phyloP scores from a whole-genome alignment of 2,797 vertebrate genomes.

The Premnoplex brunnescens region DNA sequence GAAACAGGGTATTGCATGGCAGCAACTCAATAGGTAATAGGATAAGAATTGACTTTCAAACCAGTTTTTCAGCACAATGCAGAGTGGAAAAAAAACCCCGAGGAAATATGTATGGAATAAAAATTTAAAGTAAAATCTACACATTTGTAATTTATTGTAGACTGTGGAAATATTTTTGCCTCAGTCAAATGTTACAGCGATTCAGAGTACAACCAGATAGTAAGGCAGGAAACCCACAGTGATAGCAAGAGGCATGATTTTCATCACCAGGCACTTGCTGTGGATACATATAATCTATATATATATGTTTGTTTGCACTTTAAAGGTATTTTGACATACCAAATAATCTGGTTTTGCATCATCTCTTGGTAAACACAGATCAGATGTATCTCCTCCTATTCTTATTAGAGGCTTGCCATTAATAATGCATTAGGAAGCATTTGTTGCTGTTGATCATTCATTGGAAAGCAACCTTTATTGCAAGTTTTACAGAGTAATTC shows the following conservation, averaged over 20 bases:
- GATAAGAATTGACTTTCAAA: slow-evolving; percentile 18
- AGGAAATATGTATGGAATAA: background rate
- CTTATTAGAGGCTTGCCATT: background rate
- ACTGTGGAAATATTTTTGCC: background rate
- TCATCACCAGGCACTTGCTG: background rate
- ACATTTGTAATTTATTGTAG: background rate
- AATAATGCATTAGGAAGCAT: background rate
- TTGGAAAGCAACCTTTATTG: background rate
- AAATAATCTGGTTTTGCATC: background rate
- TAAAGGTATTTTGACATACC: background rate
- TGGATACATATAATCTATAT: background rate
- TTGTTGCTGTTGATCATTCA: background rate
- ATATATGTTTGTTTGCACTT: background rate
- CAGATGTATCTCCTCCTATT: background rate
- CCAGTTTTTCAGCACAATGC: background rate
- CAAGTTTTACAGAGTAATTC: background rate
- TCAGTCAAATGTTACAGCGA: background rate
- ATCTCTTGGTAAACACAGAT: background rate
- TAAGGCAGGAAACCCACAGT: background rate
- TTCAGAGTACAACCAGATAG: background rate
- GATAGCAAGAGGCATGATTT: background rate
- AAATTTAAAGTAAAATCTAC: background rate
- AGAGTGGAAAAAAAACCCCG: background rate
- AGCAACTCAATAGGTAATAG: background rate
- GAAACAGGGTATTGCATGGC: background rate